Evolutionary conservation across 2,888 invertebrate species (phyloP).

Genomic region (Trissonchulus sp.): DNA sequence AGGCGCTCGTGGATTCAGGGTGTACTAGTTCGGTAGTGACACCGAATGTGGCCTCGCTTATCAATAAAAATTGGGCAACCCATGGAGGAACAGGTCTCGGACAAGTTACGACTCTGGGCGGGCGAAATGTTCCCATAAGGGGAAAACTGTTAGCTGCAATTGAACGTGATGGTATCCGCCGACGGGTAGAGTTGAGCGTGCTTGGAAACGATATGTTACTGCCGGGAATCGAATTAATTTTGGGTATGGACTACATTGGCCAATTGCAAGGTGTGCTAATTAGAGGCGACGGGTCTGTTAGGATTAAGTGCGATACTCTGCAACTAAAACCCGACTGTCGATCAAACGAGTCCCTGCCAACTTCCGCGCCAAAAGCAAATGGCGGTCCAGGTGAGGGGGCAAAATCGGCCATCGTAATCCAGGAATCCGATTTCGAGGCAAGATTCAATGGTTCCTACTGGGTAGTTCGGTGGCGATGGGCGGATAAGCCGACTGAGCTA

Average conservation of each 20-base stretch:
- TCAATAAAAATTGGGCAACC: neutral
- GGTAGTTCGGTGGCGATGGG: too few relatives aligned
- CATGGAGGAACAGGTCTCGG: neutral
- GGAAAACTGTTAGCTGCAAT: neutral
- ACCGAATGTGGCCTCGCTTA: neutral
- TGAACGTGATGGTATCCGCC: neutral
- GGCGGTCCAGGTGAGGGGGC: neutral
- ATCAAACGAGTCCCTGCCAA: neutral
- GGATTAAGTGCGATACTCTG: neutral
- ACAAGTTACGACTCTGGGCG: neutral
- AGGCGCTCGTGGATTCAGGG: slow-evolving; percentile 3
- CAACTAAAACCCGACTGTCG: neutral
- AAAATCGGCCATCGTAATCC: neutral
- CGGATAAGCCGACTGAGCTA: too few relatives aligned
- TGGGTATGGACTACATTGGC: slow-evolving; percentile 4
- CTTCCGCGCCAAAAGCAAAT: neutral
- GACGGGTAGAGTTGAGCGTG: neutral
- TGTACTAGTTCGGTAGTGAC: neutral
- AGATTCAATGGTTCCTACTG: neutral
- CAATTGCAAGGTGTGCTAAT: neutral
- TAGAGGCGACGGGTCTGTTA: neutral
- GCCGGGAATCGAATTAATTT: neutral
- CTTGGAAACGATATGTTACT: slow-evolving; percentile 4
- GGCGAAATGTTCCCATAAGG: neutral
- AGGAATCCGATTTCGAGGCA: neutral